Evolutionary conservation across 2,113 vertebrate genomes (phyloP).

Genomic region (Suricata suricatta): DNA sequence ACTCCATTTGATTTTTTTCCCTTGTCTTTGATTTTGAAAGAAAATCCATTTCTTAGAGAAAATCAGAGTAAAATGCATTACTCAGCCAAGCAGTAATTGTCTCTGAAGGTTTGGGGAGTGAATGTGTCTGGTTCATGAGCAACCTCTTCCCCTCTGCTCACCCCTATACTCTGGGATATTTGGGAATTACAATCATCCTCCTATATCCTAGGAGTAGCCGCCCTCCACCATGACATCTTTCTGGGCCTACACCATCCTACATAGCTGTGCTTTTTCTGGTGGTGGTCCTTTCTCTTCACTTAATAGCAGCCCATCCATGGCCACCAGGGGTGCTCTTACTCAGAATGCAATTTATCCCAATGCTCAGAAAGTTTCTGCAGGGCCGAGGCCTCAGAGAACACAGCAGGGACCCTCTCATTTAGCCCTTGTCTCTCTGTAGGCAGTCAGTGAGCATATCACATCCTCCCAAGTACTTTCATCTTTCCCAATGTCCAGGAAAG

Average conservation of each 20-base stretch:
- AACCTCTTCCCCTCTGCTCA: neutral
- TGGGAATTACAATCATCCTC: neutral
- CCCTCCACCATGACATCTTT: neutral
- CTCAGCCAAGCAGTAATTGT: fast-evolving
- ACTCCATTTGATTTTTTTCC: neutral
- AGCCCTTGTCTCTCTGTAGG: neutral
- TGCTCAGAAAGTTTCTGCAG: neutral
- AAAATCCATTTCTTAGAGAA: slow-evolving; percentile 7
- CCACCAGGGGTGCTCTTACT: neutral
- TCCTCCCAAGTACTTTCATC: neutral
- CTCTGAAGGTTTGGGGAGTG: neutral
- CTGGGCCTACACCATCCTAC: too few relatives aligned
- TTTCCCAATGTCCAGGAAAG: neutral
- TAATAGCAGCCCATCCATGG: neutral
- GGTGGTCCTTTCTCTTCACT: neutral
- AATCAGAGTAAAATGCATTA: neutral
- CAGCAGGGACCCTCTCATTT: neutral
- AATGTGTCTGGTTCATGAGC: neutral
- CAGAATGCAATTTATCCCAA: neutral
- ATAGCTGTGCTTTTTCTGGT: neutral
- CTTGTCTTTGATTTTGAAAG: neutral
- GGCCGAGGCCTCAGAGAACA: neutral
- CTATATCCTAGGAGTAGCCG: neutral
- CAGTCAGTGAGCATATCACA: fast-evolving
- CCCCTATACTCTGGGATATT: neutral